Percentiles rank a stretch among this genome's conserved stretches.
These are phyloP conservation scores for Agrenia bidenticulata DNA, from an alignment of 2,888 invertebrate species.

Conservation along the genomic window DNA sequence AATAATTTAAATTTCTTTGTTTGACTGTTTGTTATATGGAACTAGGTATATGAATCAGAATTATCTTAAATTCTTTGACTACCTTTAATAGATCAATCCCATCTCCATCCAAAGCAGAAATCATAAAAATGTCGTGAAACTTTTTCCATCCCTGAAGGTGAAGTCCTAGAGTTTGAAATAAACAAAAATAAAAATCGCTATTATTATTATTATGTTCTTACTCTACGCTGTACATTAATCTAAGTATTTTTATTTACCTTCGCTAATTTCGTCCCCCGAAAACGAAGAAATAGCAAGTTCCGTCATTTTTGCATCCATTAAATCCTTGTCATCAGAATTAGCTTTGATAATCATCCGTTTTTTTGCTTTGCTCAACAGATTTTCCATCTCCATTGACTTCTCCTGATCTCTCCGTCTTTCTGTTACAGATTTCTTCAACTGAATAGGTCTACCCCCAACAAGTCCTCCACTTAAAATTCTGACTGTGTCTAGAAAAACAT, in stretches of 20 bases:
- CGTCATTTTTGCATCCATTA: conserved; percentile 5
- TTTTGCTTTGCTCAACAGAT: conserved; percentile 35
- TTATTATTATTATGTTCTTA: no score
- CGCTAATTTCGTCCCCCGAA: conserved; percentile 26
- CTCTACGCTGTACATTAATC: neutral
- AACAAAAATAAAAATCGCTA: no score
- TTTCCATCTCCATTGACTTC: conserved; percentile 27
- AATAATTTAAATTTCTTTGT: conserved; percentile 24
- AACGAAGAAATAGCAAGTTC: conserved; percentile 6
- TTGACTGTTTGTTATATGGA: neutral
- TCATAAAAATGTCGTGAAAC: conserved; percentile 85
- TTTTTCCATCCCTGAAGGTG: conserved; percentile 65
- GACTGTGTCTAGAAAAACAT: conserved; percentile 71
- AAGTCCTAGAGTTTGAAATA: conserved; percentile 27
- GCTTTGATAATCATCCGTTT: conserved; percentile 2
- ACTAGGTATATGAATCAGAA: no score
- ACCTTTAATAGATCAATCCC: conserved; percentile 73
- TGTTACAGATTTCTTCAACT: conserved; percentile 12
- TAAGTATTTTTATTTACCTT: conserved; percentile 16
- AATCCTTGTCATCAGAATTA: neutral
- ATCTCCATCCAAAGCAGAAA: conserved; percentile 79
- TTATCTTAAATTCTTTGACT: conserved; percentile 49
- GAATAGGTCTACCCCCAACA: conserved; percentile 40
- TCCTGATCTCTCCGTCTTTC: conserved; percentile 5
- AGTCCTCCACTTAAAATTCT: conserved; percentile 67